Percentiles rank a stretch among this genome's conserved stretches.
These are phyloP conservation scores for Leptobrachium leishanense DNA, from an alignment of 2,113 vertebrate genomes.

Conservation along the genomic window DNA sequence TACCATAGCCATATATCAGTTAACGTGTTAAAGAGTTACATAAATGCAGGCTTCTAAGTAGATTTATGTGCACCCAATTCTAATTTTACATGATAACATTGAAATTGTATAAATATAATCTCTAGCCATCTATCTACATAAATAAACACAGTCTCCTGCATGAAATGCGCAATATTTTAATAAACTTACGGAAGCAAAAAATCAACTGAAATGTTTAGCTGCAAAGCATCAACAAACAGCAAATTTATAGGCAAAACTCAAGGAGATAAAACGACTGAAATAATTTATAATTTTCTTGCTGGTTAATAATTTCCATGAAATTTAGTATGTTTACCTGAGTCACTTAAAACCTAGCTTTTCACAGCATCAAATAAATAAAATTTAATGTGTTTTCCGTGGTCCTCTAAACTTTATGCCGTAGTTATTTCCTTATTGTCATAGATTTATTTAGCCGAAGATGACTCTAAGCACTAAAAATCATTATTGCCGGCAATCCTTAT, in stretches of 20 bases:
- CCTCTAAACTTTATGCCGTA: constrained; percentile 2
- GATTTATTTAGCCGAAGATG: constrained; percentile 29
- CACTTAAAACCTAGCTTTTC: not conserved
- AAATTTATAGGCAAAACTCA: not conserved
- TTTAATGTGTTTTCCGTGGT: constrained; percentile 14
- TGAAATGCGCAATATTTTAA: too few relatives aligned
- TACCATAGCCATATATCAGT: too few relatives aligned
- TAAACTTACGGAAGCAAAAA: too few relatives aligned
- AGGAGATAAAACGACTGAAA: not conserved
- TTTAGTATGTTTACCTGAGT: not conserved
- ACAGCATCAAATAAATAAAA: not conserved
- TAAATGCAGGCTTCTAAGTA: too few relatives aligned
- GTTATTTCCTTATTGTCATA: not conserved
- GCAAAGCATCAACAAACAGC: not conserved
- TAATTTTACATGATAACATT: too few relatives aligned
- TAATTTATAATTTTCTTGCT: not conserved
- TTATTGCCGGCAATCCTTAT: constrained; percentile 31
- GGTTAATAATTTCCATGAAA: not conserved
- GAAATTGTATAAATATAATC: too few relatives aligned
- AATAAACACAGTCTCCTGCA: too few relatives aligned
- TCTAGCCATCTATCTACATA: too few relatives aligned
- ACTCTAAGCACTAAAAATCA: constrained; percentile 11
- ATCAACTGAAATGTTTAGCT: not conserved
- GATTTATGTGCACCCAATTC: too few relatives aligned
- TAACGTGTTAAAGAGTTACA: too few relatives aligned